Conservation (phyloP, 2,888 invertebrate genomes). For the Cryptocephalus moraei region DNA sequence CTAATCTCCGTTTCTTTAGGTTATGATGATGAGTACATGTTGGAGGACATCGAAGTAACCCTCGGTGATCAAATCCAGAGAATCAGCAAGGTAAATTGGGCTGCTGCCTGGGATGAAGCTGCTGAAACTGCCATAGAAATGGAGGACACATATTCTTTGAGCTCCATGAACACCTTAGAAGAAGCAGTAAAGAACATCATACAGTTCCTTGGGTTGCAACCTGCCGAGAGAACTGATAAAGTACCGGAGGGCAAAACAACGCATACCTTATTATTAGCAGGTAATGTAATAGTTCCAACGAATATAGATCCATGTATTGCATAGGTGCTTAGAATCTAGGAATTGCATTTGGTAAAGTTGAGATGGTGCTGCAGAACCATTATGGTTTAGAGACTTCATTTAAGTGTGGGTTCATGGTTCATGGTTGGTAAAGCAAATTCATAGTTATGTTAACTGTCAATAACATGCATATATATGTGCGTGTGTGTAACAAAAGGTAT, state of each 20-base stretch:
- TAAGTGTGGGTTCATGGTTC: no score
- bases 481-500: no score
- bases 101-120: conserved; percentile 59
- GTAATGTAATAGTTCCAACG: conserved; percentile 39
- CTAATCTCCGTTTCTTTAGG: conserved; percentile 36
- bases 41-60: conserved; percentile 85
- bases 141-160: conserved; percentile 87
- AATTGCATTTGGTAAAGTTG: no score
- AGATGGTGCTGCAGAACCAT: no score
- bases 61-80: conserved; percentile 80
- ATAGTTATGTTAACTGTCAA: no score
- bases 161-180: conserved; percentile 66
- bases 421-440: no score
- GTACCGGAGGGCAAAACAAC: conserved; percentile 73
- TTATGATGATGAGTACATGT: conserved; percentile 90
- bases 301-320: no score
- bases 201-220: conserved; percentile 72
- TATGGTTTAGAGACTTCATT: no score
- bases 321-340: no score
- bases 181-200: conserved; percentile 78
- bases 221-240: conserved; percentile 75
- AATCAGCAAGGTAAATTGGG: conserved; percentile 65
- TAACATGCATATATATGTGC: no score
- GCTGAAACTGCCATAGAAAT: conserved; percentile 57
- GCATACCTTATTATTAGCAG: conserved; percentile 72